Evolutionary conservation across 2,797 vertebrate species (phyloP).

Genomic region (Hypotaenidia philippensis): DNA sequence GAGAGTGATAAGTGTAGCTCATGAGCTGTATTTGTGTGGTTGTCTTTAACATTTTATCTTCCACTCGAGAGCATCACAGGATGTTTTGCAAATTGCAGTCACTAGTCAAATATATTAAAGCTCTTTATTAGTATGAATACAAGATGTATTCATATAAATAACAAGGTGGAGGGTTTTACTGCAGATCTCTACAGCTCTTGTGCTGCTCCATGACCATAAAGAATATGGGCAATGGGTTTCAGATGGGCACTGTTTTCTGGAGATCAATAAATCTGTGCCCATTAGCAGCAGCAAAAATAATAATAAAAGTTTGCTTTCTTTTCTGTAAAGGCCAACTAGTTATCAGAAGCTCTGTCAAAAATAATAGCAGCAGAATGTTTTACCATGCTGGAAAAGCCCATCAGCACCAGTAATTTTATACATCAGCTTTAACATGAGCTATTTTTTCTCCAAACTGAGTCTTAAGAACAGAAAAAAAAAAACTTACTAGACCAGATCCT

Average conservation of each 20-base stretch:
- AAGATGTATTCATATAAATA: not conserved
- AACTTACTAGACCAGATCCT: conserved; percentile 2
- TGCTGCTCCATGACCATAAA: not conserved
- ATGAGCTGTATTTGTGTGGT: not conserved
- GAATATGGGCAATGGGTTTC: not conserved
- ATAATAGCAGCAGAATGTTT: not conserved
- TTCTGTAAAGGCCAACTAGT: not conserved
- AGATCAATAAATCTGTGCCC: not conserved
- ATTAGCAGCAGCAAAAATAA: not conserved
- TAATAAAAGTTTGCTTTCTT: not conserved
- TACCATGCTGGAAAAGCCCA: conserved; percentile 36
- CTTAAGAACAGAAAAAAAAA: conserved; percentile 33
- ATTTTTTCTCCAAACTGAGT: conserved; percentile 13
- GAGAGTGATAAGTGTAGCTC: not conserved
- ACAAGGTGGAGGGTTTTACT: not conserved
- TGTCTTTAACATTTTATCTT: not conserved
- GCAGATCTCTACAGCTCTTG: not conserved
- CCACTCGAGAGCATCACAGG: not conserved
- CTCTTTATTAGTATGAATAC: not conserved
- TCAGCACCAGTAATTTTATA: conserved; percentile 3
- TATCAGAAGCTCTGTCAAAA: not conserved
- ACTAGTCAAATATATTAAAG: not conserved
- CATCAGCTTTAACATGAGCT: conserved; percentile 11
- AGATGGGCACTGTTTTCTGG: not conserved
- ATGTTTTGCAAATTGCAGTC: not conserved